Evolutionary conservation across 2,888 invertebrate species (phyloP), one percentile per base, ranked within the genome.

Genomic region (Malthinus flaveolus): DNA sequence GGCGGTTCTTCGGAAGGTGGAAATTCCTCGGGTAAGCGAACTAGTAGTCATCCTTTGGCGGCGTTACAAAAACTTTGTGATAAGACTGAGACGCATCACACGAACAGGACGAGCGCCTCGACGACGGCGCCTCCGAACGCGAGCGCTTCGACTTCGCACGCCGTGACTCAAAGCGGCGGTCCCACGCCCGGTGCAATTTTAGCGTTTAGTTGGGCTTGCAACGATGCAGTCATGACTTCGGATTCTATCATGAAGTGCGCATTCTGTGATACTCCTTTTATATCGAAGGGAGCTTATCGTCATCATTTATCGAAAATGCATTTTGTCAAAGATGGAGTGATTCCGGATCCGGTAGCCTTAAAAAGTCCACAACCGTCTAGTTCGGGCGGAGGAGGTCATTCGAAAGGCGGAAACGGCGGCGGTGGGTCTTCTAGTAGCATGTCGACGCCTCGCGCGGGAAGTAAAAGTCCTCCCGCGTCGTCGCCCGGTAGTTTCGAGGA

Each of bases 251-350:
- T 95, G 87, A 95, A 95, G 79, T 95, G 95, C 80, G 93, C 95
- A 52, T 91, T 94, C 74, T 95, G 95, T 82, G 95, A 95, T 79
- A 95, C 95, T 15, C 94, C 95, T 23, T 97, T 97, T 78, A 93
- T 95, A 68, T 96, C 97, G 36, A 97, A 96, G 80, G 97, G 96
- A 52, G 96, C 97, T 8, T 97, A 96, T 80, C 86, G 97, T 72
- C 97, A 97, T 79, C 97, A 97, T 74, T 81, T 97, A 70, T 95
- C 94, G 46, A 95, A 95, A 80, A 93, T 94, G 89, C 95, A 95
- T 78, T 95, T 95, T 76, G 93, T 95, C 57, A 95, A 95, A 77
- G 95, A 95, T 73, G 91, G 92, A n/a, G 88, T 89, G 32, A 84
- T 90, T 69, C 90, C 91, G 3, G 91, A 92, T 74, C 87, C 90